Base-by-base conservation (phyloP, 2,888 invertebrate species). In the Nineta flava region DNA sequence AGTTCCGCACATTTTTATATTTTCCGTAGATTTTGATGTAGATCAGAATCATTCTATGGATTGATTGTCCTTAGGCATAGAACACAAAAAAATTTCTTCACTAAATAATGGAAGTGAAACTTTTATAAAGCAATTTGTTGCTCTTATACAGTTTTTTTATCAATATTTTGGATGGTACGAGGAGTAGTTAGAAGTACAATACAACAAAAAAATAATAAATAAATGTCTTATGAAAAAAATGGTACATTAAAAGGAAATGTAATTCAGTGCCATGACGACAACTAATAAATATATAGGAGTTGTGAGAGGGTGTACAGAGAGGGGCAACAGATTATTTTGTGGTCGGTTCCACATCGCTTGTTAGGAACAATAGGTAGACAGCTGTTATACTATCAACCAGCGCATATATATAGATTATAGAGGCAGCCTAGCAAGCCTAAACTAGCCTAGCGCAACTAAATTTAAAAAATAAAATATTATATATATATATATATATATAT, bases 231-330 rank as follows among this genome's bases (percentile, higher is more conserved):
- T 38, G 15, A 15, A 38, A 26, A n/a, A 13, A 38, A 15, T 38
- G 38, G n/a, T 15, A n/a, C n/a, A 13, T n/a, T 38, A 7, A 38
- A n/a, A 38, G 38, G 38, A 38, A 38, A 38, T 38, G 15, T 13
- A 38, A 38, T 38, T 38, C 38, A 38, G 38, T 38, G 38, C n/a
- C 38, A 38, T 38, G 38, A 38, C 38, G 38, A 38, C 38, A 38
- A 38, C n/a, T 15, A 38, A 26, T 26, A 26, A 26, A 6, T 6
- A 26, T 26, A 26, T 26, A 26, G 26, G n/a, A 38, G 38, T 38
- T 15, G 12, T 38, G 3, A 7, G 6, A 26, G 26, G 26, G 26
- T 26, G 38, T 13, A 38, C 38, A 13, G 38, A 15, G 38, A 38
- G 38, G n/a, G 26, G 38, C n/a, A 12, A 38, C 38, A 38, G 38